phyloP scores from a whole-genome alignment of 2,113 vertebrate genomes.

The Microtus oregoni region DNA sequence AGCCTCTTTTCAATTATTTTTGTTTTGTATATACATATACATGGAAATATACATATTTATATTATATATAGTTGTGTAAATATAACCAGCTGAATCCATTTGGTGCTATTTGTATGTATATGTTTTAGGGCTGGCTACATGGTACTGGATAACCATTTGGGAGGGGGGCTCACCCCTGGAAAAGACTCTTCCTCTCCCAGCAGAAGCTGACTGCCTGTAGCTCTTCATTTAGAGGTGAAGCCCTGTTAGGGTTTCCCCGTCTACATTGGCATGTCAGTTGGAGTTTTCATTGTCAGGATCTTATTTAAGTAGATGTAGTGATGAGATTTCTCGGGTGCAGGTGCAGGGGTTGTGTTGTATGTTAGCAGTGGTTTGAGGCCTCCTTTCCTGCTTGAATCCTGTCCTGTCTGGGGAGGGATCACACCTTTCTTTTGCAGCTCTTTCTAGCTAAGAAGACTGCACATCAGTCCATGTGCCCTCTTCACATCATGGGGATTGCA shows the following conservation, averaged over 20 bases:
- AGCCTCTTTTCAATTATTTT: background rate
- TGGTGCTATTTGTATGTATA: background rate
- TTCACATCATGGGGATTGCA: background rate
- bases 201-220: background rate
- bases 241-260: background rate
- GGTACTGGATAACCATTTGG: background rate
- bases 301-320: background rate
- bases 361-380: background rate
- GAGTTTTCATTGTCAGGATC: background rate
- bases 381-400: background rate
- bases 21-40: background rate
- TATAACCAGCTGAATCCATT: background rate
- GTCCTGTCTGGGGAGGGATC: background rate
- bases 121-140: background rate
- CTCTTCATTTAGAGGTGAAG: background rate
- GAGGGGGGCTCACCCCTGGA: too few relatives aligned
- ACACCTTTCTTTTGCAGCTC: background rate
- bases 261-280: background rate
- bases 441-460: constrained; percentile 38
- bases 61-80: background rate
- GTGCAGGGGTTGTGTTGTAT: background rate
- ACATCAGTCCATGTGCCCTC: background rate
- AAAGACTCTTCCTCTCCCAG: background rate
- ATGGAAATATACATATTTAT: background rate
- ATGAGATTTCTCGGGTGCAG: background rate